phyloP scores from a whole-genome alignment of 2,797 vertebrate species.

The Sebastes oblongus region DNA sequence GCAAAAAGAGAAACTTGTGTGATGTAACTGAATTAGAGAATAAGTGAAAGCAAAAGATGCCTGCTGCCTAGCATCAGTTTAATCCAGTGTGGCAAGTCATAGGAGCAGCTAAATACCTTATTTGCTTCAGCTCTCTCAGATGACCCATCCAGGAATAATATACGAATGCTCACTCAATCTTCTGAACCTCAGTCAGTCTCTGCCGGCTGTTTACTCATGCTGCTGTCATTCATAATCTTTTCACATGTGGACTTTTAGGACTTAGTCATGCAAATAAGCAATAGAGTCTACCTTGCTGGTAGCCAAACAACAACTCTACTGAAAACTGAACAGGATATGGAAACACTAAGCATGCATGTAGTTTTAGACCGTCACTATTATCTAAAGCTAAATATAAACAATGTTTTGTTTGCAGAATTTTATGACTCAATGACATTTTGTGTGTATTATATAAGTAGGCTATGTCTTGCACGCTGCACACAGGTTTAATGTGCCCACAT shows the following conservation, averaged over 20 bases:
- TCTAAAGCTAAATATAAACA: not conserved
- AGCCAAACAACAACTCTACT: conserved; percentile 7
- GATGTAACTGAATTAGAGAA: conserved; percentile 25
- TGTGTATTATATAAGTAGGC: not conserved
- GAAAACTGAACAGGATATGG: conserved; percentile 16
- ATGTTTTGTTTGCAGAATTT: not conserved
- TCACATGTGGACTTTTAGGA: conserved; percentile 30
- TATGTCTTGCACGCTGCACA: not conserved
- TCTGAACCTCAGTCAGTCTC: conserved; percentile 21
- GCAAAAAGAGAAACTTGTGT: not conserved
- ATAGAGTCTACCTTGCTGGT: conserved; percentile 18
- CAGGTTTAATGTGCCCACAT: not conserved
- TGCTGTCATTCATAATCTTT: conserved; percentile 53
- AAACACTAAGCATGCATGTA: not conserved
- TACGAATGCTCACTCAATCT: conserved; percentile 34
- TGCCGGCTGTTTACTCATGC: conserved; percentile 40
- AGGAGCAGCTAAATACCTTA: conserved; percentile 43
- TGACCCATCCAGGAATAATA: conserved; percentile 57
- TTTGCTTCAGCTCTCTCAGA: conserved; percentile 34
- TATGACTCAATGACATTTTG: not conserved
- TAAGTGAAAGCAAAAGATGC: conserved; percentile 26
- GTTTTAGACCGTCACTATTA: not conserved
- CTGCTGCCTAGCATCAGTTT: conserved; percentile 21
- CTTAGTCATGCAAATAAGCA: conserved; percentile 45
- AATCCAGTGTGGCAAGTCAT: conserved; percentile 46